Percentiles rank a stretch among this genome's conserved stretches.
Evolutionary conservation across 1,140 invertebrate species (phyloP).

Genomic region (Sinella curviseta): DNA sequence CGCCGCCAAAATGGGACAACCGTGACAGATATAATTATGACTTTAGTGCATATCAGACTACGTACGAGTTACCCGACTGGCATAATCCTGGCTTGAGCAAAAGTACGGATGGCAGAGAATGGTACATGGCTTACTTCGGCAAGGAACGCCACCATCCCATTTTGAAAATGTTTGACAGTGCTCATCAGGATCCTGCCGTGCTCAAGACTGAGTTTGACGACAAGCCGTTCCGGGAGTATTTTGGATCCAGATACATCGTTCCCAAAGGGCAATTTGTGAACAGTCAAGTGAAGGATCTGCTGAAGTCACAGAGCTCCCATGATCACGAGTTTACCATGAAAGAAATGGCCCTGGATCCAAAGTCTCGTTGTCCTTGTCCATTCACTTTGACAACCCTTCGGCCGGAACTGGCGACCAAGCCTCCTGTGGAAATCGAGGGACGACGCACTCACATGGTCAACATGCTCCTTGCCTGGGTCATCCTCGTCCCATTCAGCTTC

Average conservation of each 20-base stretch:
- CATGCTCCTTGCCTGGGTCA: conserved; percentile 29
- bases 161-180: background rate
- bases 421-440: background rate
- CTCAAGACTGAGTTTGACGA: background rate
- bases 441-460: background rate
- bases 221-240: background rate
- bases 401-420: background rate
- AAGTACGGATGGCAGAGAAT: too few species aligned
- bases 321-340: background rate
- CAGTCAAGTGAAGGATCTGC: background rate
- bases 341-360: background rate
- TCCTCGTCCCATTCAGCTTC: conserved; percentile 14
- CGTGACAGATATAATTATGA: background rate
- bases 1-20: background rate
- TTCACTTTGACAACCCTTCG: background rate
- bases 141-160: background rate
- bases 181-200: background rate
- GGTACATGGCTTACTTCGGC: too few species aligned
- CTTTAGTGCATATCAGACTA: too few species aligned
- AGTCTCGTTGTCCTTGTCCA: background rate
- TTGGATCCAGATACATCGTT: background rate
- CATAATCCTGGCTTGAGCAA: background rate
- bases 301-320: too few species aligned
- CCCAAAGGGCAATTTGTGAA: background rate
- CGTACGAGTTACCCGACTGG: background rate